These are phyloP conservation scores for Chymomyza procnemis DNA, from an alignment of 2,888 invertebrate genomes.

Conservation along the genomic window DNA sequence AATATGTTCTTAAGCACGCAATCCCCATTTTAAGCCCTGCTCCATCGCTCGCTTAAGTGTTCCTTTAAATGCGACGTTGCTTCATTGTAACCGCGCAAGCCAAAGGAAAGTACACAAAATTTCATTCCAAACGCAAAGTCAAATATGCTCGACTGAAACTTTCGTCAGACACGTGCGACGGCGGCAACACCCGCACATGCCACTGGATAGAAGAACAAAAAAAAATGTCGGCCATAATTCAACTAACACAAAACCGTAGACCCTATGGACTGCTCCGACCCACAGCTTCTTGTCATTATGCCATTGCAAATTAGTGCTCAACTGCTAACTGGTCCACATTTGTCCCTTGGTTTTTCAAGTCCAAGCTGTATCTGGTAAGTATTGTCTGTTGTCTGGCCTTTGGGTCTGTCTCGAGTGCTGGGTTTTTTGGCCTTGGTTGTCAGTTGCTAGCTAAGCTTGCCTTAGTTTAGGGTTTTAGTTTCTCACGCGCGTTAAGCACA, in stretches of 20 bases:
- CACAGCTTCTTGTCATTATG: slow-evolving; percentile 27
- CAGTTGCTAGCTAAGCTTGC: neutral
- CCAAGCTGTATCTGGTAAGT: neutral
- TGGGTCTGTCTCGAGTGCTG: neutral
- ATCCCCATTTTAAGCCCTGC: too few species aligned
- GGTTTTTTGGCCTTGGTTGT: neutral
- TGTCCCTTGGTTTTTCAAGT: neutral
- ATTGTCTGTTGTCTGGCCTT: neutral
- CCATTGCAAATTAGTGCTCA: slow-evolving; percentile 32
- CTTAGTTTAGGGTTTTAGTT: neutral
- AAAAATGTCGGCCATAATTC: slow-evolving; percentile 49
- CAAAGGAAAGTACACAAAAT: neutral
- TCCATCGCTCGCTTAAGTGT: neutral
- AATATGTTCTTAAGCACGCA: too few species aligned
- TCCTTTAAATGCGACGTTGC: neutral
- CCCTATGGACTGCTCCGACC: slow-evolving; percentile 40
- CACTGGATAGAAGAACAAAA: neutral
- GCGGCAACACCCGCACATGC: neutral
- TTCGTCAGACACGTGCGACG: neutral
- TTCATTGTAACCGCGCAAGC: neutral
- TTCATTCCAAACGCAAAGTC: neutral
- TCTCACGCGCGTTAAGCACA: slow-evolving; percentile 14
- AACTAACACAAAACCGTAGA: slow-evolving; percentile 53
- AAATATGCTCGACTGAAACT: neutral
- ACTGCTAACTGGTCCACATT: slow-evolving; percentile 13